These are phyloP conservation scores for Laodelphax striatellus DNA, from an alignment of 1,140 invertebrate genomes.

Conservation along the genomic window DNA sequence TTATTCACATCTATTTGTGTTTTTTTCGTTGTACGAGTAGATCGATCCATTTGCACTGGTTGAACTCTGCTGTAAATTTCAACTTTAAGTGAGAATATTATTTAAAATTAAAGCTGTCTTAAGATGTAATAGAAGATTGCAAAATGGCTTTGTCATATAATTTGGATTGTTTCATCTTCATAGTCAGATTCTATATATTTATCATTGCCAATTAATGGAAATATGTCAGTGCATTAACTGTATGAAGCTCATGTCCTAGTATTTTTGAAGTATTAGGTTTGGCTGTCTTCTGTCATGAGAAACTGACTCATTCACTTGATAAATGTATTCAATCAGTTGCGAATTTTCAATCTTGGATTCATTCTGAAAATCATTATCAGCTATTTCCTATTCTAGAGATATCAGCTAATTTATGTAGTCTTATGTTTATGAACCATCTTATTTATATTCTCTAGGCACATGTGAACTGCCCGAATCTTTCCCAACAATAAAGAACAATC, in stretches of 20 bases:
- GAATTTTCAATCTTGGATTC: neutral
- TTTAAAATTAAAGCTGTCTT: neutral
- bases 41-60: neutral
- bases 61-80: neutral
- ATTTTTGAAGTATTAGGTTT: too few species aligned
- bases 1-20: neutral
- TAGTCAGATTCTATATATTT: neutral
- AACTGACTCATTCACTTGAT: neutral
- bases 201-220: too few species aligned
- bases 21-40: neutral
- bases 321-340: neutral
- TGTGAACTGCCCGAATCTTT: slow-evolving; percentile 49
- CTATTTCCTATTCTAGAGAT: neutral
- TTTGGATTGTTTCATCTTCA: neutral
- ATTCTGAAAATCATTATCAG: neutral
- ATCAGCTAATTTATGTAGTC: neutral
- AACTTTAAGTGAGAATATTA: too few species aligned
- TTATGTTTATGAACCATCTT: neutral
- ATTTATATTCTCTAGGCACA: neutral
- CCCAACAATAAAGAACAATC: slow-evolving; percentile 42
- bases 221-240: too few species aligned
- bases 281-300: too few species aligned
- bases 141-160: neutral
- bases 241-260: too few species aligned
- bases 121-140: neutral